Percentiles rank a stretch among this genome's conserved stretches.
Conservation (phyloP, 2,888 invertebrate species). For the Chaetogeoica ovagalla region DNA sequence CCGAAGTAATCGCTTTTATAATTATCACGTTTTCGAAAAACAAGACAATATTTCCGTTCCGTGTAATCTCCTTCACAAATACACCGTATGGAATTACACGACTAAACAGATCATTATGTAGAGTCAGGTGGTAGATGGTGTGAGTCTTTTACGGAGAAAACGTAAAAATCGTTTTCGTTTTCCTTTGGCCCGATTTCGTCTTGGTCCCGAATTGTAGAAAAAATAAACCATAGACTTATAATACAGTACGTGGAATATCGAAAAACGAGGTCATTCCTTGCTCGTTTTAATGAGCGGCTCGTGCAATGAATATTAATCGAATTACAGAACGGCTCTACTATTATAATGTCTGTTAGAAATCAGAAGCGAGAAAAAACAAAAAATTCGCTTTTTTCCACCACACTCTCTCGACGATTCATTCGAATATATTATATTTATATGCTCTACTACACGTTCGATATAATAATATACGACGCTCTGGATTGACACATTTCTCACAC, state of each 20-base stretch:
- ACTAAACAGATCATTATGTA: conserved; percentile 11
- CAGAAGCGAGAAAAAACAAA: too few species aligned
- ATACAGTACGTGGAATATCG: not conserved
- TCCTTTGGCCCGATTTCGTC: not conserved
- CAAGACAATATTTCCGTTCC: not conserved
- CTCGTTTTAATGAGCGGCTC: not conserved
- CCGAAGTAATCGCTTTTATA: not conserved
- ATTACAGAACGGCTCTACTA: not conserved
- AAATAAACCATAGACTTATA: not conserved
- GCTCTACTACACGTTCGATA: too few species aligned
- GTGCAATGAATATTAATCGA: too few species aligned
- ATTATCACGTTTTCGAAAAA: conserved; percentile 10
- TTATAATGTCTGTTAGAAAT: not conserved
- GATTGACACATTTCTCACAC: too few species aligned
- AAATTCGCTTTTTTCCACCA: too few species aligned
- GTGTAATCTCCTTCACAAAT: conserved; percentile 1
- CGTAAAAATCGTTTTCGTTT: not conserved
- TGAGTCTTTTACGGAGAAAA: not conserved
- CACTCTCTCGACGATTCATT: too few species aligned
- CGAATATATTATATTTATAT: too few species aligned
- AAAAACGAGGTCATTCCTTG: not conserved
- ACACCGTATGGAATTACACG: not conserved
- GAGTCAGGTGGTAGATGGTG: too few species aligned
- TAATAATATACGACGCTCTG: too few species aligned
- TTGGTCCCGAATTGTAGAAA: not conserved